phyloP scores from a whole-genome alignment of 2,888 invertebrate species.

The Conus canariensis region DNA sequence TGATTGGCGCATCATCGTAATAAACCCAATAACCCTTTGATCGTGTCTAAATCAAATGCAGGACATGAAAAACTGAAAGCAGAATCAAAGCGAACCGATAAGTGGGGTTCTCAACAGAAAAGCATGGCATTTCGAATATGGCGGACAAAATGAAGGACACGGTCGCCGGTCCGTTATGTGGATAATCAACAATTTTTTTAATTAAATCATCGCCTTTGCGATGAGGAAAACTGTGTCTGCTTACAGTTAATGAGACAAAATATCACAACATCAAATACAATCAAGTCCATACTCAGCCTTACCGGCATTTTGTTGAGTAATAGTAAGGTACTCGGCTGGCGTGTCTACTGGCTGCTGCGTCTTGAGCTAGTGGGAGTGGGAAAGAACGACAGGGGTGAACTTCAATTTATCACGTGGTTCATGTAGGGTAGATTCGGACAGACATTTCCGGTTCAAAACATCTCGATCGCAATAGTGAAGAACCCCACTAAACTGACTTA shows the following conservation, averaged over 20 bases:
- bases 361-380: neutral
- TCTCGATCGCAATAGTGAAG: too few relatives aligned
- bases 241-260: too few relatives aligned
- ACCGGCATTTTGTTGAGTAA: neutral
- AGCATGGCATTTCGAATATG: constrained; percentile 12
- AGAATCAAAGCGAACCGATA: neutral
- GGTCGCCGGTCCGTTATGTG: neutral
- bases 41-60: too few relatives aligned
- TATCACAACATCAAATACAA: too few relatives aligned
- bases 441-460: neutral
- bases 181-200: neutral
- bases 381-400: neutral
- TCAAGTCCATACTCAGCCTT: neutral
- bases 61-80: too few relatives aligned
- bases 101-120: neutral
- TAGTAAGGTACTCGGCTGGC: neutral
- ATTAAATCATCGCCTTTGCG: neutral
- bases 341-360: neutral
- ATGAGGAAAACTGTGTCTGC: too few relatives aligned
- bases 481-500: too few relatives aligned
- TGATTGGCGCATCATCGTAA: too few relatives aligned
- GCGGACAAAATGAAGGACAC: constrained; percentile 10
- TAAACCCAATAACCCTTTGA: too few relatives aligned
- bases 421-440: neutral
- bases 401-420: neutral